Evolutionary conservation across 2,888 invertebrate genomes (phyloP).

Genomic region (Clivina fossor): DNA sequence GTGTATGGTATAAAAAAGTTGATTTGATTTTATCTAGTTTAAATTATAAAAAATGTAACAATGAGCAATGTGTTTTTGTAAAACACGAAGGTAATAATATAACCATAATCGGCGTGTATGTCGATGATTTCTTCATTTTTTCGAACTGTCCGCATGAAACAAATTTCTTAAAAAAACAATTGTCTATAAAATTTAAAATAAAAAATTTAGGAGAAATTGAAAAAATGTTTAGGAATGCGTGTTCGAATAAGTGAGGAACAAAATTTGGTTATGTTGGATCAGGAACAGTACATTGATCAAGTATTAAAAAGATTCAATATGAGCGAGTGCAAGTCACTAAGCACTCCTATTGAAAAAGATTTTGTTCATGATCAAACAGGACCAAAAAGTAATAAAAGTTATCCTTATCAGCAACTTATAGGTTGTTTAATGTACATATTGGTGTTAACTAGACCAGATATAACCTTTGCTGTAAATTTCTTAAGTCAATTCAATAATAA

Average conservation of each 20-base stretch:
- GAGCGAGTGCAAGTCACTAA: constrained; percentile 3
- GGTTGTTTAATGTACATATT: constrained; percentile 17
- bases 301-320: constrained; percentile 11
- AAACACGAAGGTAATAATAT: neutral
- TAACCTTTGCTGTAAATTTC: constrained; percentile 25
- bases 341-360: constrained; percentile 5
- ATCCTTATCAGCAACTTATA: neutral
- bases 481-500: constrained; percentile 39
- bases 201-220: constrained; percentile 6
- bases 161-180: constrained; percentile 6
- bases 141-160: constrained; percentile 18
- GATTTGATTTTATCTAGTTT: constrained; percentile 9
- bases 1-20: neutral
- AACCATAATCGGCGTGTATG: constrained; percentile 22
- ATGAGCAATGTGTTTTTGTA: constrained; percentile 1
- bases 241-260: constrained; percentile 2
- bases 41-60: neutral
- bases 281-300: constrained; percentile 4
- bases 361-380: neutral
- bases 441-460: constrained; percentile 9
- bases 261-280: neutral
- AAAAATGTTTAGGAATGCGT: constrained; percentile 4
- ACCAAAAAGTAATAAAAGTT: neutral
- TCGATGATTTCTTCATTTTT: constrained; percentile 33
- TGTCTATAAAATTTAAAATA: constrained; percentile 11